A percentile compares a stretch with the other conserved stretches of the same genome.
These are phyloP conservation scores for human DNA, from an alignment of 2,113 vertebrate genomes.

Conservation along the genomic window GRCh38 chr3:1232001-1232500, in stretches of 20 bases:
- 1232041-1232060: conserved; percentile 31
- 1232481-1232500: neutral
- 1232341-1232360: neutral
- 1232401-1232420: neutral
- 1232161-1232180: neutral
- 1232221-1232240: neutral
- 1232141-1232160: neutral
- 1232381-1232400: neutral
- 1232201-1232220: neutral
- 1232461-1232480: neutral
- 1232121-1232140: neutral
- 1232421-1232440: neutral
- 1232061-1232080: conserved; percentile 10
- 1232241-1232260: neutral
- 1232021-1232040: neutral
- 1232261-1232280: neutral
- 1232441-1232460: neutral
- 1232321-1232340: neutral
- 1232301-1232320: neutral
- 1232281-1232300: neutral
- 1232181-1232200: neutral
- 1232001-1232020: conserved; percentile 53
- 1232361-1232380: neutral
- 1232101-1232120: neutral
- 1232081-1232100: neutral